Base-by-base conservation (phyloP, 2,797 vertebrate genomes). In the Naso thynnoides region DNA sequence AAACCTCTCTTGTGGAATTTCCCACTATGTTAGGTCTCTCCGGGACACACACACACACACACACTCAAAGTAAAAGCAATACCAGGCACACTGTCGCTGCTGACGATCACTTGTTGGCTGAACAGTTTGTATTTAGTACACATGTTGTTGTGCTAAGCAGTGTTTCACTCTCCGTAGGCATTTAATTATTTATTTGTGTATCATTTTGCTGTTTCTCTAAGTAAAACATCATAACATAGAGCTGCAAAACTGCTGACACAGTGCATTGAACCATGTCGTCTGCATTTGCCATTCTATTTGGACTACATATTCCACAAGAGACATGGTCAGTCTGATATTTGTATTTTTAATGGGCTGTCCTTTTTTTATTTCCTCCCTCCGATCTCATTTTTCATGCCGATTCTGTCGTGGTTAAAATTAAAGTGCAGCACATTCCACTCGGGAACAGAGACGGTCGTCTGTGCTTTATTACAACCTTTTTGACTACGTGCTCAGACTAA, bases 261-360 rank as follows among this genome's bases (percentile, higher is more conserved):
- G 55, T 18, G 69, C 48, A 56, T 44, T 70, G 44, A 70, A 57
- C 55, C 76, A 50, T 49, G 47, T 71, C 64, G 53, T 49, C 33
- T 36, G 50, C 62, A 33, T 65, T 86, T 86, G 79, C 63, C 63
- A 59, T 79, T 73, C 68, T 50, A 39, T 82, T 84, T 80, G 73
- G 52, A 73, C 72, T 59, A 71, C 85, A 86, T 70, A 70, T 67
- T 79, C 42, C 79, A 56, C 4, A 5, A 73, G 69, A 79, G 80
- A 83, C 67, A 47, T 1, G 49, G 69, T 11, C 58, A 57, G 69
- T 39, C 65, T 81, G 70, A 80, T 67, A 67, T 84, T 79, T 81
- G 64, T 63, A 69, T 85, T 82, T 82, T 78, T 82, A 81, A 81
- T 74, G 45, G 50, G 39, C 55, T 5, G 16, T 70, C 59, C 76